Base-by-base conservation (phyloP, 2,888 invertebrate species). In the Stictocephala bisonia region DNA sequence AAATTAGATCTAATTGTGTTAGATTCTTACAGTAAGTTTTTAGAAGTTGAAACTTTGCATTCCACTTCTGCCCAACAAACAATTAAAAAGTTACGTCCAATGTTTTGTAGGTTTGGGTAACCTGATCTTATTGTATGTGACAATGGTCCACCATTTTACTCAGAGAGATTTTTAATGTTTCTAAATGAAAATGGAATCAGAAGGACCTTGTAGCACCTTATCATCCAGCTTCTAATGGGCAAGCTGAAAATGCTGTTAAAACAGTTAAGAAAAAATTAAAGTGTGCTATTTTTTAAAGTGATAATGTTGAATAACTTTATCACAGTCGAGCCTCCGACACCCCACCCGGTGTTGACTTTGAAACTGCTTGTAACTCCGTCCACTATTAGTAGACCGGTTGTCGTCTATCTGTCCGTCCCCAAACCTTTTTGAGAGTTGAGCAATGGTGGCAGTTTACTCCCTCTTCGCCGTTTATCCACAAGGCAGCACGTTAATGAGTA, bases 1-100 rank as follows among this genome's bases (percentile, higher is more conserved):
- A 44, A 27, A 41, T 18, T 69, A 56, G 53, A 40, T 24, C 27
- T 66, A 15, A 44, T 79, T 24, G 44, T 78, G 1, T 64, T 77
- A 0, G 77, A 79, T 60, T 77, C 77, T 4, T 68, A 67, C 71
- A 76, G 77, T 0, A 79, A 77, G 73, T 79, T 78, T 78, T 13
- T 77, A n/a, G 79, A 79, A 20, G 70, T 78, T 15, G 48, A 68
- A 68, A 13, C 68, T 1, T 26, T 51, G 2, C 2, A 1, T n/a
- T 41, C 29, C 3, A 70, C 56, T 11, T 15, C 24, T 15, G 53
- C 70, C 11, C 24, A 51, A 20, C 29, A 53, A 31, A 20, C 71
- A 18, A 71, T 74, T 15, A 50, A 71, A n/a, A 2, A 66, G 7
- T 24, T 76, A 3, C 29, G 58, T 22, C 22, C 4, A 1, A 0